Evolutionary conservation across 2,113 vertebrate genomes (phyloP), one percentile per base, ranked within the genome.

Genomic region (Perognathus longimembris): DNA sequence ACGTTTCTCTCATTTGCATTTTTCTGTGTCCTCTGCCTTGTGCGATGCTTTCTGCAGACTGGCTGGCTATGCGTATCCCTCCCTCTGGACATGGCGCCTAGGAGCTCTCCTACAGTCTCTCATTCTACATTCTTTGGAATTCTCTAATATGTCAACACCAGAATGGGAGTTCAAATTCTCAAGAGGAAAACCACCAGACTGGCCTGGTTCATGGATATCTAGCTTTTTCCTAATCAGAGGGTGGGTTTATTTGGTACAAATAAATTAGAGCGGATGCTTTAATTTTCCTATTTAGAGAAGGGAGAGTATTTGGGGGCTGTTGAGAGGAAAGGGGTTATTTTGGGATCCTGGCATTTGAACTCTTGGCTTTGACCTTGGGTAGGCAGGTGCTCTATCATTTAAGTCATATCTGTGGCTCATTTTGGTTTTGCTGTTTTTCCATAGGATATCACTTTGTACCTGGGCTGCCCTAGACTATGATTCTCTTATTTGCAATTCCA

Each of bases 101-200:
- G 0, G 14, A 14, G 15, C 45, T 26, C 5, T 34, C 36, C 42
- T 3, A 1, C 12, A 61, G 3, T 28, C 30, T 20, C 36, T 54
- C 54, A 2, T 26, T 45, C 0, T 5, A 50, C 34, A 57, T 57
- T 34, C 11, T 17, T 40, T 3, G 36, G 20, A 2, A 21, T 40
- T 59, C 74, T 42, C 24, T 5, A 10, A 42, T 14, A 7, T 20
- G 24, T 11, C 9, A 22, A 22, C 5, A 61, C 67, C 57, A 42
- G 32, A 87, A 71, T 76, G 34, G 61, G 71, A n/a, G 30, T n/a
- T 69, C 57, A 45, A 22, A 1, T n/a, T 61, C 67, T 89, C 64
- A 78, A 79, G 87, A 92, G 34, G 81, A 88, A 80, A 84, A 54
- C 45, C 57, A 45, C 36, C 82, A 77, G 30, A 24, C 26, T 73